Evolutionary conservation across 2,797 vertebrate species (phyloP), one percentile per base, ranked within the genome.

Genomic region (Orestias chungarensis): DNA sequence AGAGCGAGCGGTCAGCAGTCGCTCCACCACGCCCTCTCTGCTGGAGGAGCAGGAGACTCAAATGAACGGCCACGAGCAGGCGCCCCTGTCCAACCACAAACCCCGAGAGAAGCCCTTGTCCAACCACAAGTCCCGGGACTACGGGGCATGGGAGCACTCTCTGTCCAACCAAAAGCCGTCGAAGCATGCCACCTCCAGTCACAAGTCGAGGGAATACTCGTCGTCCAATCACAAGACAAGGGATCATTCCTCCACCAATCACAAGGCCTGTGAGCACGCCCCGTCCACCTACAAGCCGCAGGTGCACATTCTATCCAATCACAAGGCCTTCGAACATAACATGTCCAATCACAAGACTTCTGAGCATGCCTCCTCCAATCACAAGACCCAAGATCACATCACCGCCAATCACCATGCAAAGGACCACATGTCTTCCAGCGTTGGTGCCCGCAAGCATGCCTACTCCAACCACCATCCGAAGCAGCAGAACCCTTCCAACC

Each of bases 41-140:
- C 95, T 97, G 82, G 97, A 98, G 59, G 95, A 96, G 83, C 87
- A 96, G 68, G 92, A 93, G 71, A 93, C 95, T 64, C 96, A 96
- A 3, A 94, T 96, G 1, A 93, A 94, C 2, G 96, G 95, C 12
- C 96, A 96, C 80, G 96, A 95, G 89, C 96, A 92, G 55, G 89
- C 86, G 57, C 92, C 93, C 25, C 47, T 91, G 71, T 82, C 92
- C 85, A 93, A 92, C 83, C 92, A 94, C 91, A 94, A 92, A 81
- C 84, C 87, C 6, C 88, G 87, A 84, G 93, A 94, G 73, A 93
- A 93, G 67, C 81, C 90, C 68, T 84, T 67, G 70, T 86, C 91
- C 76, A 94, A 93, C 89, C 93, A 94, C 87, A 95, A 92, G 82
- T 79, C 90, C 68, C 93, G 95, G 93, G 97, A 97, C 87, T 94